phyloP scores from a whole-genome alignment of 2,888 invertebrate genomes.

The Rambutsinella grinnellia region DNA sequence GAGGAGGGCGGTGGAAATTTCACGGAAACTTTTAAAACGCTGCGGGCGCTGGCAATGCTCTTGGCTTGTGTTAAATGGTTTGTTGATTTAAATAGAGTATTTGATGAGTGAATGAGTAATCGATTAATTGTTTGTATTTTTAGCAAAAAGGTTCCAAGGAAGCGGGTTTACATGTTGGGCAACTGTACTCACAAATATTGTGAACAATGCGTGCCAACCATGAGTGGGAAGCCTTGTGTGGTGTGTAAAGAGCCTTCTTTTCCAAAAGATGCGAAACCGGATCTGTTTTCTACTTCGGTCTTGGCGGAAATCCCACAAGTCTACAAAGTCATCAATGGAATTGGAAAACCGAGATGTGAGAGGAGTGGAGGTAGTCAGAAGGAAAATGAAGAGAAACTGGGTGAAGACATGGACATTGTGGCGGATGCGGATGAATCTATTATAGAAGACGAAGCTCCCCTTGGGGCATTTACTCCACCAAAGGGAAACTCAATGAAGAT shows the following conservation, averaged over 20 bases:
- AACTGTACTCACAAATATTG: slow-evolving; percentile 4
- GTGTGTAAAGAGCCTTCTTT: not conserved
- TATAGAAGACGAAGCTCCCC: not conserved
- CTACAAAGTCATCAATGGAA: not conserved
- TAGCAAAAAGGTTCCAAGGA: not conserved
- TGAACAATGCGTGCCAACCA: not conserved
- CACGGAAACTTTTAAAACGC: not conserved
- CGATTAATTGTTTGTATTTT: not conserved
- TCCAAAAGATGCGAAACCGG: not conserved
- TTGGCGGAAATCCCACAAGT: not conserved
- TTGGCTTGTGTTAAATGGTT: not conserved
- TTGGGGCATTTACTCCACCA: no score
- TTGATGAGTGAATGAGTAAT: not conserved
- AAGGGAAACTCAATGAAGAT: not conserved
- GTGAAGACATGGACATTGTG: not conserved
- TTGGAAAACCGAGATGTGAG: not conserved
- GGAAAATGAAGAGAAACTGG: not conserved
- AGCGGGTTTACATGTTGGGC: not conserved
- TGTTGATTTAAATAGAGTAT: not conserved
- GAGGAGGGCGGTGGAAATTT: no score
- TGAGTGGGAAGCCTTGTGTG: not conserved
- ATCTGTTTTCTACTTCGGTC: not conserved
- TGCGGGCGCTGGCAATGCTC: not conserved
- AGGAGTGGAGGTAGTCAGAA: not conserved
- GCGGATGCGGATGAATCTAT: not conserved